These are phyloP conservation scores for Lagodon rhomboides DNA, from an alignment of 2,797 vertebrate species.

Conservation along the genomic window DNA sequence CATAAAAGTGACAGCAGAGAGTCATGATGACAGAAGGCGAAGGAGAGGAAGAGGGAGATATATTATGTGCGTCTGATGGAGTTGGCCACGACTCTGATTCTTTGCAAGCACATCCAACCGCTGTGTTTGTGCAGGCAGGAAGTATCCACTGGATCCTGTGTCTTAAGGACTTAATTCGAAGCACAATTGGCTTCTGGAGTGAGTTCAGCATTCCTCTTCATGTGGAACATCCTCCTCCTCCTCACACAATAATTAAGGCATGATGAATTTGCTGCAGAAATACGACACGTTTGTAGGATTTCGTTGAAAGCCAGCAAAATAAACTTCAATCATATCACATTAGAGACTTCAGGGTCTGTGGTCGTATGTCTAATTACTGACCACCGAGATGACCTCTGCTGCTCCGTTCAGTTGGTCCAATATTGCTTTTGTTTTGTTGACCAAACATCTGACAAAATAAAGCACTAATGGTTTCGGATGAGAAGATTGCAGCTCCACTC, in stretches of 20 bases:
- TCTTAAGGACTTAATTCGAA: conserved; percentile 47
- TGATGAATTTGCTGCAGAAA: conserved; percentile 43
- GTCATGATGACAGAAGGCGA: conserved; percentile 48
- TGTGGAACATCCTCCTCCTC: conserved; percentile 45
- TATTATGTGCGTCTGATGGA: conserved; percentile 38
- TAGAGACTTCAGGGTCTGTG: conserved; percentile 29
- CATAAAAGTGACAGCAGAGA: conserved; percentile 51
- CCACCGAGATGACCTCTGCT: conserved; percentile 14
- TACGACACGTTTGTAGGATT: conserved; percentile 14
- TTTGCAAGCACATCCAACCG: conserved; percentile 53
- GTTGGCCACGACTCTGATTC: conserved; percentile 46
- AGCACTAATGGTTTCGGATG: too few relatives aligned
- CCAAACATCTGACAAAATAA: too few relatives aligned
- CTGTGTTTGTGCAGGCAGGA: conserved; percentile 59
- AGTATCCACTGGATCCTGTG: conserved; percentile 33
- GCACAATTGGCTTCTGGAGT: conserved; percentile 30
- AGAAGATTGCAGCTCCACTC: not conserved
- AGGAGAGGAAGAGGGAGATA: conserved; percentile 29
- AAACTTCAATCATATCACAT: conserved; percentile 26
- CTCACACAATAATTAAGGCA: conserved; percentile 36
- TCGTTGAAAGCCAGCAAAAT: conserved; percentile 30
- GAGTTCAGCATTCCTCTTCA: conserved; percentile 55
- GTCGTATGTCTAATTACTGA: conserved; percentile 19
- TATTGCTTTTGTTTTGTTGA: not conserved
- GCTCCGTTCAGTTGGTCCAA: not conserved